Evolutionary conservation across 2,888 invertebrate species (phyloP), one percentile per base, ranked within the genome.

Genomic region (Parapristionchus giblindavisi): DNA sequence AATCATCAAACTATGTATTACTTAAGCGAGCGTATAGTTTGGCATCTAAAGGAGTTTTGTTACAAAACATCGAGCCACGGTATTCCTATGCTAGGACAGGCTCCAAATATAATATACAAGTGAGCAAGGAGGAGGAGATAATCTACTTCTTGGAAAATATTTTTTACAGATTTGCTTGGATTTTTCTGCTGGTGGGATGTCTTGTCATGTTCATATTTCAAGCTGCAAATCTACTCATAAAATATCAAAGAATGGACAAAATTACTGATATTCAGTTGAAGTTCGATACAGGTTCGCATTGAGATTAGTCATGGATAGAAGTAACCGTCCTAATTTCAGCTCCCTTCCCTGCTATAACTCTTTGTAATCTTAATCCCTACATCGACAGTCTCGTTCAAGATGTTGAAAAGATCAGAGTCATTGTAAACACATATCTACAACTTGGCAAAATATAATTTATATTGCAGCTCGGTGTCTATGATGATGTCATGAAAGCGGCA

Each of bases 301-400:
- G 54, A 43, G 65, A 36, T 36, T 11, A 65, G 43, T 6, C 40
- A 65, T 24, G 29, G 11, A 8, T 21, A 40, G n/a, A 8, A 5
- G 48, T 43, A 43, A 17, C 48, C 48, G 11, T 43, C 21, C 5
- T 8, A 21, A 1, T 43, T 51, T 61, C 79, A 40, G 85, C 86
- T 21, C 85, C 86, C 1, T 86, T 86, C 73, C 86, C 86, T 11
- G 85, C 86, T 2, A 84, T 86, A n/a, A 86, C 86, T 2, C 40
- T 87, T 4, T 87, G 87, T 71, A 87, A 87, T 73, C 75, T 87
- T 72, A 87, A 87, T 76, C 87, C 87, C 3, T 87, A 87, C 79
- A 87, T 85, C 79, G 81, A 83, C 2, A 83, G 83, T 60, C 60
- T 61, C 11, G 73, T 73, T 8, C 24, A 51, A 32, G 61, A 73